These are phyloP conservation scores for Sylvilagus bachmani DNA, from an alignment of 2,113 vertebrate species.

Conservation along the genomic window DNA sequence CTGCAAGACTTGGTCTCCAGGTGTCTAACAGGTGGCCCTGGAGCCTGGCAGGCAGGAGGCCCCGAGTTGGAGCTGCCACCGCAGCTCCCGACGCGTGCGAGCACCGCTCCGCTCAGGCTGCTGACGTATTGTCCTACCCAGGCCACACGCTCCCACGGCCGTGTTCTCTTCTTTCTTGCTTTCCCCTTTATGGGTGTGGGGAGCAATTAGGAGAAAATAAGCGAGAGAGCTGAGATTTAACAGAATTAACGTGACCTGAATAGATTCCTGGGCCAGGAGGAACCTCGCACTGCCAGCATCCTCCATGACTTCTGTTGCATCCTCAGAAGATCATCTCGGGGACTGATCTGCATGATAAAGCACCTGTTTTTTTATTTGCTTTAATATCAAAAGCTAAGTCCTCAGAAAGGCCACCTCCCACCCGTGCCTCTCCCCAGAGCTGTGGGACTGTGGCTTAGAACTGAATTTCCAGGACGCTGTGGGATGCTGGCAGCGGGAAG, in stretches of 20 bases:
- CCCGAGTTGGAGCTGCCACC: neutral
- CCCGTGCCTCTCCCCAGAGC: accelerated
- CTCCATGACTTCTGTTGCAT: neutral
- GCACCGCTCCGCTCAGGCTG: constrained; percentile 61
- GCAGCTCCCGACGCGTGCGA: no score
- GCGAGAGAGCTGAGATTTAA: constrained; percentile 9
- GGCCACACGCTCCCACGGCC: constrained; percentile 74
- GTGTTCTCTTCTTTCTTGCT: neutral
- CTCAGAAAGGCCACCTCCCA: neutral
- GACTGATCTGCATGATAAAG: neutral
- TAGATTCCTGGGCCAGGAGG: neutral
- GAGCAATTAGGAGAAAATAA: constrained; percentile 72
- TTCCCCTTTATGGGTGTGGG: constrained; percentile 57
- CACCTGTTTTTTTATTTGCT: neutral
- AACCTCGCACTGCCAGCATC: neutral
- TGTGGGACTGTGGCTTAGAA: neutral
- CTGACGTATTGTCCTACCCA: constrained; percentile 73
- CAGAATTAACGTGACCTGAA: neutral
- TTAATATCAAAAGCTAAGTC: neutral
- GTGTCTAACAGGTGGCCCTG: neutral
- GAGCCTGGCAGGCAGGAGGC: constrained; percentile 32
- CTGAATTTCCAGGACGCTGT: neutral
- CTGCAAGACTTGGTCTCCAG: neutral
- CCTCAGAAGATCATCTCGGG: neutral
- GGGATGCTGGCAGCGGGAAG: neutral